Conservation (phyloP, 2,888 invertebrate species). For the Flexamia atlantica region DNA sequence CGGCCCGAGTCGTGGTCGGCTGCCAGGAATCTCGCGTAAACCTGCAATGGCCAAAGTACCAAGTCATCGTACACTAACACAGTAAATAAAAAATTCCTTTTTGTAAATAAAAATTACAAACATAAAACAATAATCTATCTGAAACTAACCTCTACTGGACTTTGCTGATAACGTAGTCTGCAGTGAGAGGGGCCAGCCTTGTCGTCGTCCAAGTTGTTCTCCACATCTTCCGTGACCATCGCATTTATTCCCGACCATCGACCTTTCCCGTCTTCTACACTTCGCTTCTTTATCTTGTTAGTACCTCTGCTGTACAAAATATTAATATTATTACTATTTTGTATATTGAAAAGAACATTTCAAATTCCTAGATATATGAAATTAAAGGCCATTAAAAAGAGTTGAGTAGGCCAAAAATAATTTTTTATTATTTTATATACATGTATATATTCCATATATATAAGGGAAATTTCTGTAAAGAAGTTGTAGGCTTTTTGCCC, state of each 20-base stretch:
- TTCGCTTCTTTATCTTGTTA: conserved; percentile 61
- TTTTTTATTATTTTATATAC: no score
- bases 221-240: conserved; percentile 68
- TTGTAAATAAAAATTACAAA: no score
- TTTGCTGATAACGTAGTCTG: conserved; percentile 93
- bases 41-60: conserved; percentile 70
- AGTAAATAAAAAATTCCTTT: no score
- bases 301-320: conserved; percentile 32
- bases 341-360: no score
- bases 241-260: conserved; percentile 59
- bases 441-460: no score
- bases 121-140: neutral
- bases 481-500: no score
- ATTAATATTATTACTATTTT: no score
- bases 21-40: conserved; percentile 94
- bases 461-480: no score
- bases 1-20: conserved; percentile 95
- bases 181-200: conserved; percentile 75
- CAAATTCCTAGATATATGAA: no score
- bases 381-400: no score
- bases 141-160: conserved; percentile 85
- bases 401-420: no score
- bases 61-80: no score
- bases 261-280: conserved; percentile 47
- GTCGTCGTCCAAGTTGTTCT: conserved; percentile 73